phyloP scores from a whole-genome alignment of 2,797 vertebrate genomes.

The Tadarida brasiliensis region DNA sequence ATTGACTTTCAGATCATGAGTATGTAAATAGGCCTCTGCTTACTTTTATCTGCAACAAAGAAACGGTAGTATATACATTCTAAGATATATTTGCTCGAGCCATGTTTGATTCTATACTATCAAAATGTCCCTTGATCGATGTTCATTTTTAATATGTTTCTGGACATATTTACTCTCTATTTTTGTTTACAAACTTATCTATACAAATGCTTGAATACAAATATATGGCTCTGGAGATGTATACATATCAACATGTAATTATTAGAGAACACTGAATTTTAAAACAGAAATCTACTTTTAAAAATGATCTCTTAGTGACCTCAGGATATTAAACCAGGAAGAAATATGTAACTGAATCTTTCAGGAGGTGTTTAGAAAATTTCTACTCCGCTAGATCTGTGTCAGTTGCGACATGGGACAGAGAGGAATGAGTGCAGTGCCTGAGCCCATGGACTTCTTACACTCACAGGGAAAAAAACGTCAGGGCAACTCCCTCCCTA shows the following conservation, averaged over 20 bases:
- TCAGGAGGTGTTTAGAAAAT: neutral
- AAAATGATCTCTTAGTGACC: neutral
- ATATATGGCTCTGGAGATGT: neutral
- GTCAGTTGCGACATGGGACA: neutral
- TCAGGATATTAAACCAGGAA: neutral
- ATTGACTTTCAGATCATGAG: neutral
- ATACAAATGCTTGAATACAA: neutral
- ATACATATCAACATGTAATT: neutral
- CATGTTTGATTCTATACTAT: neutral
- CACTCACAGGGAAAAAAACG: neutral
- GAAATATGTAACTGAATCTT: neutral
- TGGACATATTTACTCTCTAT: neutral
- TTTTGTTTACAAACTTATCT: neutral
- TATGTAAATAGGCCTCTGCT: neutral
- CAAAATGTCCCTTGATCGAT: neutral
- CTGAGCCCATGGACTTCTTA: neutral
- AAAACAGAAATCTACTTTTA: neutral
- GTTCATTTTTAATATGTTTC: neutral
- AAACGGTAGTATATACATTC: neutral
- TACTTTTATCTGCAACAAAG: neutral
- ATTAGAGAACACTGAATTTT: slow-evolving; percentile 9
- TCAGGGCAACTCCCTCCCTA: neutral
- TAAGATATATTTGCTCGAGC: neutral
- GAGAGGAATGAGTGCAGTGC: neutral
- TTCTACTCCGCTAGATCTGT: neutral